A percentile compares a stretch with the other conserved stretches of the same genome.
Evolutionary conservation across 2,113 vertebrate genomes (phyloP).

Genomic region (Seriola rivoliana): DNA sequence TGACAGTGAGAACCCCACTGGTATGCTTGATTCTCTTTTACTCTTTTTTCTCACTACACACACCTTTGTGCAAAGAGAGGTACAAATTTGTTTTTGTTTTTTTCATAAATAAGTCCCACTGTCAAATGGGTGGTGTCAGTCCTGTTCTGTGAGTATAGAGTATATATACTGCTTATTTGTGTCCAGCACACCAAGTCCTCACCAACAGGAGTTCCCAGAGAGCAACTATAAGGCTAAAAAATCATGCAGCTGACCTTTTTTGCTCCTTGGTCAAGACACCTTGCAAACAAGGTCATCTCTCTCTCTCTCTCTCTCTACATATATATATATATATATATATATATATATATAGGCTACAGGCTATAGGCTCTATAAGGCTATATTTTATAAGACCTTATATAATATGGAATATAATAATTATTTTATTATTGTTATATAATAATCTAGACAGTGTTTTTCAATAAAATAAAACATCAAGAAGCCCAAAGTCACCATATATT

Average conservation of each 20-base stretch:
- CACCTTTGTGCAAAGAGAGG: background rate
- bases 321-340: too few relatives aligned
- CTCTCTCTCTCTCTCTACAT: too few relatives aligned
- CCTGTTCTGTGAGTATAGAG: conserved; percentile 1
- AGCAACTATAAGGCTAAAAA: background rate
- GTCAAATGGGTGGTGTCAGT: conserved; percentile 24
- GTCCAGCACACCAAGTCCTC: background rate
- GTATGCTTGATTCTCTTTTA: conserved; percentile 20
- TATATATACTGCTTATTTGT: conserved; percentile 13
- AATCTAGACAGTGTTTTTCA: too few relatives aligned
- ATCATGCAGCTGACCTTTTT: background rate
- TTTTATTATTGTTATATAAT: too few relatives aligned
- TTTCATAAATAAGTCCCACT: conserved; percentile 36
- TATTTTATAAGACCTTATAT: too few relatives aligned
- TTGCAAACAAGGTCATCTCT: too few relatives aligned
- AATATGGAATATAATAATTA: too few relatives aligned
- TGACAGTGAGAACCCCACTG: conserved; percentile 34
- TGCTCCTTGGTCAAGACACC: background rate
- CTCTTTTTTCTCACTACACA: background rate
- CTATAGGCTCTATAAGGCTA: too few relatives aligned
- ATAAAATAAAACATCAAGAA: background rate
- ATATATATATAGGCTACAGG: too few relatives aligned
- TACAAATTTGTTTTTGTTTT: background rate
- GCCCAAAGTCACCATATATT: background rate
- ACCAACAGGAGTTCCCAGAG: background rate